Evolutionary conservation across 2,113 vertebrate species (phyloP).

Genomic region (Syrmaticus mikado): DNA sequence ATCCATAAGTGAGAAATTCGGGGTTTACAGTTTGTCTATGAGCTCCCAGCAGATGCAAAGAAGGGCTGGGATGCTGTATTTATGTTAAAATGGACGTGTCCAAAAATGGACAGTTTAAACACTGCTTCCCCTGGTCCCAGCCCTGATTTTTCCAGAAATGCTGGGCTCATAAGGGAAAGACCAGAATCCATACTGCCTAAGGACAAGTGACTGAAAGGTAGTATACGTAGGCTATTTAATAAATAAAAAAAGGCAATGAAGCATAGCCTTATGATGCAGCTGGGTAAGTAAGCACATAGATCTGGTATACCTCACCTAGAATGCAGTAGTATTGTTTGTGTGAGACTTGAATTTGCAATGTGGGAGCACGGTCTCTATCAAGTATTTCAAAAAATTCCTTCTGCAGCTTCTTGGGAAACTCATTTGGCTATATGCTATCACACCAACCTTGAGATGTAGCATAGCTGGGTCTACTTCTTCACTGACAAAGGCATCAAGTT

Average conservation of each 20-base stretch:
- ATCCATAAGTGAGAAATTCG: neutral
- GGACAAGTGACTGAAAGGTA: neutral
- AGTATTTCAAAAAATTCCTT: neutral
- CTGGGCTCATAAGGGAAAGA: neutral
- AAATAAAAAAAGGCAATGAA: neutral
- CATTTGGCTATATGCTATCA: neutral
- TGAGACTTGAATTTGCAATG: neutral
- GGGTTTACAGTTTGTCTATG: neutral
- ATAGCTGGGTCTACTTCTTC: neutral
- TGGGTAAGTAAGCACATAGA: neutral
- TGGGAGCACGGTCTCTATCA: neutral
- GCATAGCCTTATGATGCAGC: neutral
- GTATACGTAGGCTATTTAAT: neutral
- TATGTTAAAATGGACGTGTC: neutral
- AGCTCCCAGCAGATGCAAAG: neutral
- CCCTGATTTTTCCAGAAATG: neutral
- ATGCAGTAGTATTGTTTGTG: neutral
- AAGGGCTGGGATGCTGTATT: neutral
- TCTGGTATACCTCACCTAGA: neutral
- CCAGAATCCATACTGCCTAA: neutral
- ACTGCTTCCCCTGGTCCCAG: accelerated
- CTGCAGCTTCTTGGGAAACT: neutral
- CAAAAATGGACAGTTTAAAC: neutral
- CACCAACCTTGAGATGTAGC: neutral
- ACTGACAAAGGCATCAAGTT: neutral